Base-by-base conservation (phyloP, 37 sponge, comb jelly and placozoan species). In the Ephydatia muelleri region DNA sequence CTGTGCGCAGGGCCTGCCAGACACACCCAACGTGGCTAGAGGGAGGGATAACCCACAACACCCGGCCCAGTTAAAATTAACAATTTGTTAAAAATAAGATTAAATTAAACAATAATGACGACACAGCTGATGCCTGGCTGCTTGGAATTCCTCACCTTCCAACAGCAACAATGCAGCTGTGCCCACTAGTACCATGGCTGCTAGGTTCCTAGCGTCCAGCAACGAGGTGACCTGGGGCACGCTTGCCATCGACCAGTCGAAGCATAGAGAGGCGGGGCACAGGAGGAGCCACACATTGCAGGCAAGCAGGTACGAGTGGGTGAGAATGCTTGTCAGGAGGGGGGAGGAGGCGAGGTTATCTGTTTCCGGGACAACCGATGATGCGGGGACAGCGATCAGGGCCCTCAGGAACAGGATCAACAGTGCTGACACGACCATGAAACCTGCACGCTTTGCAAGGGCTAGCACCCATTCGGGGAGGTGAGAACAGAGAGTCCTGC, bases 241-340 rank as follows among this genome's bases (percentile, higher is more conserved):
- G 49, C 92, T 84, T 28, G 87, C 95, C 97, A 97, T 97, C 16
- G 97, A 97, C 97, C 97, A 97, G 73, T 97, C 97, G 76, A 83
- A 90, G 71, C 95, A 92, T 25, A 97, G 92, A 25, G 69, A 40
- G 30, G 77, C 80, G 34, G 97, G 97, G 57, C 79, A 92, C 39
- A 97, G 80, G 23, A 97, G 89, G 3, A 94, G 68, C 91, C 91
- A 94, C 22, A 85, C 28, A 79, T 95, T 92, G 67, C 88, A 73
- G 1, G 90, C 79, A 32, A 77, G 47, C 66, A 96, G 88, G 67
- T 92, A 91, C 28, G 73, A 78, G 80, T 91, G 93, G n/a, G 97
- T 96, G 70, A 91, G 83, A 22, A 82, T 28, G 12, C 92, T 67
- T 11, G 94, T 97, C 31, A 75, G 77, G 5, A 67, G 35, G n/a